Evolutionary conservation across 2,888 invertebrate species (phyloP).

Genomic region (Lottia gigantea): DNA sequence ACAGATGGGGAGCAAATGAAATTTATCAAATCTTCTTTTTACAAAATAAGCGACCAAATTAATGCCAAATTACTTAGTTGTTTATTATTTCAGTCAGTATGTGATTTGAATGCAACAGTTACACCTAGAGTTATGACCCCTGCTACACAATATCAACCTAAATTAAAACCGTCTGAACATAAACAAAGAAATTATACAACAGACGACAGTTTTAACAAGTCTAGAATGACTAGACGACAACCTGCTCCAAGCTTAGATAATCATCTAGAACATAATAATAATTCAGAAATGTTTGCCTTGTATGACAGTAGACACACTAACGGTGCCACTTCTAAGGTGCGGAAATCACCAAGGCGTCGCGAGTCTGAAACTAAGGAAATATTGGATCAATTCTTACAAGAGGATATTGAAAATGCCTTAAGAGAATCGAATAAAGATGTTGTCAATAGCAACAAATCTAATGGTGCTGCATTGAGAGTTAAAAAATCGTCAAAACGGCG

Average conservation of each 20-base stretch:
- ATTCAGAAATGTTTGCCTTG: too few species aligned
- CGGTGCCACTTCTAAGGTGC: conserved; percentile 26
- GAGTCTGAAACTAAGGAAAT: background rate
- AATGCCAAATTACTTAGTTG: background rate
- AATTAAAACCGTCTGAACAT: background rate
- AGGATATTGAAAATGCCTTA: background rate
- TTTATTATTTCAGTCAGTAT: conserved; percentile 40
- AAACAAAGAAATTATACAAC: background rate
- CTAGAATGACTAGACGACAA: conserved; percentile 23
- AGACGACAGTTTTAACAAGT: conserved; percentile 1
- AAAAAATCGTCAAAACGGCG: too few species aligned
- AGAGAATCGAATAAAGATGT: background rate
- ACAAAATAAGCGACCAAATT: too few species aligned
- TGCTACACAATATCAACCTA: conserved; percentile 17
- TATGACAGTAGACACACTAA: background rate
- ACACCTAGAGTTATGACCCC: conserved; percentile 44
- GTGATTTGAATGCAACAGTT: conserved; percentile 40
- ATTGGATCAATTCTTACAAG: background rate
- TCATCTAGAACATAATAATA: too few species aligned
- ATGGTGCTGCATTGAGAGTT: background rate
- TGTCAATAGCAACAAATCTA: background rate
- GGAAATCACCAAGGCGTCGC: conserved; percentile 27
- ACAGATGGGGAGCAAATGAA: too few species aligned
- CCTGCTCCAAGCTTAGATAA: background rate
- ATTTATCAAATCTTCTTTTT: too few species aligned